Evolutionary conservation across 2,797 vertebrate species (phyloP), one percentile per base, ranked within the genome.

Genomic region (Neostethus bicornis): DNA sequence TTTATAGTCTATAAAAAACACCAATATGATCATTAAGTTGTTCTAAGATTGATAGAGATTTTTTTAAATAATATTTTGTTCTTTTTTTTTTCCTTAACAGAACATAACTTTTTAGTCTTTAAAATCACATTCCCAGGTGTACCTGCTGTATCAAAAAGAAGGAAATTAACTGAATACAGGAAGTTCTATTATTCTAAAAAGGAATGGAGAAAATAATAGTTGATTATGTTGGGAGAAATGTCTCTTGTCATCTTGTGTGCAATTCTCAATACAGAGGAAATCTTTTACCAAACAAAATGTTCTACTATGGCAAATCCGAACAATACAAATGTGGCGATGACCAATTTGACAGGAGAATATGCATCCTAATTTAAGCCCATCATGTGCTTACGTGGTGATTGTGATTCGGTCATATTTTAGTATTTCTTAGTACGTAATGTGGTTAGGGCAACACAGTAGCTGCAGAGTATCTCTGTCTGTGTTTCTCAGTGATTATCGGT

Each of bases 401-500:
- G 14, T 12, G 6, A 14, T 34, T 34, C 14, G 46, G 21, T 29
- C 21, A 32, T 16, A 17, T 63, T 12, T 20, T 42, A 5, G 14
- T 25, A 17, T 28, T 32, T 20, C 24, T n/a, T 51, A 29, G 50
- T 35, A 34, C 50, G 31, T 17, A 31, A 28, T 50, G 31, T 39
- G 19, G 43, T 46, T 59, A 3, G 31, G 34, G 23, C 31, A 29
- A 25, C 12, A 16, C 54, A 55, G 1, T 25, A 21, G 8, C 58
- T 28, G 20, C 37, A 49, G 61, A 59, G 28, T 51, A 49, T 74
- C 41, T 66, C 65, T 61, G 28, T 48, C 66, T 79, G 65, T 67
- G 71, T 70, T 79, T 81, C 54, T 43, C 61, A 66, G 83, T 81
- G 81, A 85, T 77, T 78, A 74, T 75, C 79, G 84, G 83, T 88